Evolutionary conservation across 1,140 invertebrate genomes (phyloP).

Genomic region (Scaptomyza hsui): DNA sequence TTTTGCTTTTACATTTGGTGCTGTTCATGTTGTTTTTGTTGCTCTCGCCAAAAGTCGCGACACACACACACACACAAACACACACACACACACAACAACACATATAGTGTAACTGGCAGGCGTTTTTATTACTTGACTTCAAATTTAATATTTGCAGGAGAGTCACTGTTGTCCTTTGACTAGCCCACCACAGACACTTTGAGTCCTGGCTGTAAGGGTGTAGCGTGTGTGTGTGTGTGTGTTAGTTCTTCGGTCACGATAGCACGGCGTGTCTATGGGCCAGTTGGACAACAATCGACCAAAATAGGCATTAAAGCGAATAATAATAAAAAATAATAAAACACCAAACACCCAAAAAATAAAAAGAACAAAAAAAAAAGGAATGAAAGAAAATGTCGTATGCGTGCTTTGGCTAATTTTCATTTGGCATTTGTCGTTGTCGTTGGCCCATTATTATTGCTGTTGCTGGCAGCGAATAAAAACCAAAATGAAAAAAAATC

Average conservation of each 20-base stretch:
- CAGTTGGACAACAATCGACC: slow-evolving; percentile 34
- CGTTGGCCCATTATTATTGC: slow-evolving; percentile 40
- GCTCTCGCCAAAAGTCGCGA: slow-evolving; percentile 54
- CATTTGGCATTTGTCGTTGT: slow-evolving; percentile 59
- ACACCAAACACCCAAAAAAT: slow-evolving; percentile 7
- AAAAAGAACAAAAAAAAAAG: background rate
- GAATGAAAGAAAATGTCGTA: slow-evolving; percentile 7
- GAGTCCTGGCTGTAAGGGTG: no score
- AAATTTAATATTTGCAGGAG: slow-evolving; percentile 60
- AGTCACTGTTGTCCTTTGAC: slow-evolving; percentile 60
- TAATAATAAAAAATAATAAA: slow-evolving; percentile 36
- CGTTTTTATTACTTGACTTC: slow-evolving; percentile 52
- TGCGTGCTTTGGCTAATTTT: slow-evolving; percentile 70
- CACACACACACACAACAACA: slow-evolving; percentile 6
- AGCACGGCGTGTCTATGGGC: slow-evolving; percentile 51
- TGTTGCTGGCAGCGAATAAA: slow-evolving; percentile 69
- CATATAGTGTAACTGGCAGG: slow-evolving; percentile 10
- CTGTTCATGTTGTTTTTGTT: slow-evolving; percentile 22
- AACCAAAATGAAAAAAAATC: slow-evolving; percentile 70
- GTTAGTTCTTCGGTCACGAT: no score
- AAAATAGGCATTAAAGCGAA: slow-evolving; percentile 56
- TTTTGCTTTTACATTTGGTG: slow-evolving; percentile 73
- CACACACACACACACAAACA: slow-evolving; percentile 40
- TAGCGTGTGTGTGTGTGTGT: slow-evolving; percentile 14
- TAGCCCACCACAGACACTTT: slow-evolving; percentile 57